A percentile compares a stretch with the other conserved stretches of the same genome.
phyloP scores from a whole-genome alignment of 2,113 vertebrate genomes.

The Nanger granti region DNA sequence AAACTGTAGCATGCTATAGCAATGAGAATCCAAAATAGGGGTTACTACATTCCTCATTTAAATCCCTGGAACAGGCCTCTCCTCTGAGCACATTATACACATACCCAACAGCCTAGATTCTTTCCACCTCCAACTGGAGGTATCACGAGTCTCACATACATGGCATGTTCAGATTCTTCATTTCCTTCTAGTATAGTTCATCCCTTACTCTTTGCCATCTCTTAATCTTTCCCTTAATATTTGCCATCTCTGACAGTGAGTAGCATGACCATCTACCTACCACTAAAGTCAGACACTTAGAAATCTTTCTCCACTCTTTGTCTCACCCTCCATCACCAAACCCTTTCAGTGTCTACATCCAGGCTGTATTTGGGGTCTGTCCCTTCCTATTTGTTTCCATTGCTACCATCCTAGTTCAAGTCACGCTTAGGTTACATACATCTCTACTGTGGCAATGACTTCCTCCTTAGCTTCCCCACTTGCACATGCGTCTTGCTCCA shows the following conservation, averaged over 20 bases:
- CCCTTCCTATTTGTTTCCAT: neutral
- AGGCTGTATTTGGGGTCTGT: neutral
- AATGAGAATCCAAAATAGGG: neutral
- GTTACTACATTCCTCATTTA: neutral
- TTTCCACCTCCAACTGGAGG: neutral
- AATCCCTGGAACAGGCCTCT: neutral
- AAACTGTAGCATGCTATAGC: neutral
- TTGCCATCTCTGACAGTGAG: neutral
- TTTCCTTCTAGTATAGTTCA: neutral
- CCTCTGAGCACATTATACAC: neutral
- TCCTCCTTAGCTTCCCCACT: neutral
- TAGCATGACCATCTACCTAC: neutral
- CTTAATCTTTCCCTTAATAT: neutral
- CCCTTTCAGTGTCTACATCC: neutral
- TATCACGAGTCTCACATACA: neutral
- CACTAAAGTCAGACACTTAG: neutral
- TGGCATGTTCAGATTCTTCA: neutral
- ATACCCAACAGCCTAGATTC: neutral
- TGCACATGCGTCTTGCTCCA: neutral
- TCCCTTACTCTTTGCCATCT: neutral
- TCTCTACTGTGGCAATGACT: fast-evolving
- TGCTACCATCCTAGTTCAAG: neutral
- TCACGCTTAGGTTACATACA: fast-evolving
- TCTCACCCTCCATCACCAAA: neutral
- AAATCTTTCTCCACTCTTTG: neutral